Conservation (phyloP, 2,797 vertebrate genomes). For the Falco rusticolus region DNA sequence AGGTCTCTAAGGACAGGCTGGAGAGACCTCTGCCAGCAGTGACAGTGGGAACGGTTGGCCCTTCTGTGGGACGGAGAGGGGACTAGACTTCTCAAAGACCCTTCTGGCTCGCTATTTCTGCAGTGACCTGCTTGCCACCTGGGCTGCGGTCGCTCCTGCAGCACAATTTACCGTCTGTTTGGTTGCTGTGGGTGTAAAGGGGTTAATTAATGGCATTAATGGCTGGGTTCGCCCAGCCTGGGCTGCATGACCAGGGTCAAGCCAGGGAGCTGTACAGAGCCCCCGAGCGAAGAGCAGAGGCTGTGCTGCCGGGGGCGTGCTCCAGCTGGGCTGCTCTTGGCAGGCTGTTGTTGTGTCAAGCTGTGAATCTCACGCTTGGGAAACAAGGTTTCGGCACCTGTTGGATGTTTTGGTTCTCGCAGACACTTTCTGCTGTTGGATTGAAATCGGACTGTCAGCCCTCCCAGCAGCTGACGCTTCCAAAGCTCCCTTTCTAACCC, state of each 20-base stretch:
- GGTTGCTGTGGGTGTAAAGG: neutral
- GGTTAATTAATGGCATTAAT: neutral
- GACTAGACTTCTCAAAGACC: neutral
- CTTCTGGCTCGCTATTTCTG: neutral
- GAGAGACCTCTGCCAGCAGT: neutral
- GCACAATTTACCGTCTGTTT: too few relatives aligned
- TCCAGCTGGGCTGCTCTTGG: neutral
- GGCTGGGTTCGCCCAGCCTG: neutral
- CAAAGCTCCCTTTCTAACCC: neutral
- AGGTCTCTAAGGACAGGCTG: neutral
- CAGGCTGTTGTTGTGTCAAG: neutral
- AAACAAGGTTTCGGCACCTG: neutral
- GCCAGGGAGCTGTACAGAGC: neutral
- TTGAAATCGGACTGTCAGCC: neutral
- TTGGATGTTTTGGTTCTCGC: neutral
- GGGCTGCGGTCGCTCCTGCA: neutral
- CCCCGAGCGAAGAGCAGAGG: neutral
- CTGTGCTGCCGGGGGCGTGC: accelerated
- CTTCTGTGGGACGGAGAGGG: neutral
- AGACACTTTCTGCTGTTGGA: neutral
- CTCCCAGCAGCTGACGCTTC: neutral
- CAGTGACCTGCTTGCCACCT: neutral
- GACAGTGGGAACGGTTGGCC: neutral
- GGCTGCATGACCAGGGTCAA: accelerated
- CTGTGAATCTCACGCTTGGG: neutral